Conservation (phyloP, 2,888 invertebrate genomes). For the Sisyra nigra region DNA sequence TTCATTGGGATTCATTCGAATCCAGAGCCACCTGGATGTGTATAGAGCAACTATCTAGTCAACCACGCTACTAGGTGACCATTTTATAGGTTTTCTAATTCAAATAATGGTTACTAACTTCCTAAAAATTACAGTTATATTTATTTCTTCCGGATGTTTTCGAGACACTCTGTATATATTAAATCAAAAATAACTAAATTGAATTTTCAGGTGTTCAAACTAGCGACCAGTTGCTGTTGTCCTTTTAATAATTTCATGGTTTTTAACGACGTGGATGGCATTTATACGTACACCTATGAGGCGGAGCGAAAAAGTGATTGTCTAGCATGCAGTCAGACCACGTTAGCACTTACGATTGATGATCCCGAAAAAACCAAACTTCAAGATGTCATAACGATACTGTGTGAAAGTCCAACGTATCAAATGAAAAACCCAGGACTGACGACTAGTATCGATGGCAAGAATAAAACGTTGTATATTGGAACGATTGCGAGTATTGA, state of each 20-base stretch:
- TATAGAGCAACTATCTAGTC: too few species aligned
- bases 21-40: too few species aligned
- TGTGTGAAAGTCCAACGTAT: conserved; percentile 60
- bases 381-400: conserved; percentile 63
- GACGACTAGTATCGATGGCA: conserved; percentile 65
- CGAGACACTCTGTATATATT: too few species aligned
- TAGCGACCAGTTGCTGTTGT: conserved; percentile 82
- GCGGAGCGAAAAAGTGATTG: conserved; percentile 80
- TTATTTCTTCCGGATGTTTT: too few species aligned
- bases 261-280: conserved; percentile 88
- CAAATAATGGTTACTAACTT: too few species aligned
- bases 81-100: too few species aligned
- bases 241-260: conserved; percentile 93
- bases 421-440: conserved; percentile 89
- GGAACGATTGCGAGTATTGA: conserved; percentile 83
- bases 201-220: conserved; percentile 63
- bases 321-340: conserved; percentile 68
- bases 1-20: too few species aligned
- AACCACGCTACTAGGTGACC: too few species aligned
- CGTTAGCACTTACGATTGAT: conserved; percentile 43
- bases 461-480: conserved; percentile 87
- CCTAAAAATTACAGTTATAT: too few species aligned
- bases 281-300: conserved; percentile 89
- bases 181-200: too few species aligned
- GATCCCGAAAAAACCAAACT: conserved; percentile 49